Percentiles rank a stretch among this genome's conserved stretches.
Evolutionary conservation across 2,888 invertebrate genomes (phyloP).

Genomic region (Chymomyza amoena): DNA sequence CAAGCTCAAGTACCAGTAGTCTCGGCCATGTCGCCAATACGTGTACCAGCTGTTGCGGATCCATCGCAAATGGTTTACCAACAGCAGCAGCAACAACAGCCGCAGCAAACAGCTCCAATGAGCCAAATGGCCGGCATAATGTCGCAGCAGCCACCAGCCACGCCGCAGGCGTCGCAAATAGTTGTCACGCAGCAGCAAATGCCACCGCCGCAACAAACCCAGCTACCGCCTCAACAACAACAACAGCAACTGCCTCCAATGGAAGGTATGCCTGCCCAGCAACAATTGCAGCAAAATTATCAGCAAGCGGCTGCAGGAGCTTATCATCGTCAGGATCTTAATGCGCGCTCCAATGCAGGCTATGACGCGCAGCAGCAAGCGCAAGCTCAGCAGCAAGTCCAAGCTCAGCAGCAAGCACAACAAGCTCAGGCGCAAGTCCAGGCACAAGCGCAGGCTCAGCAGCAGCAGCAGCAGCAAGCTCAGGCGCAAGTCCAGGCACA

Average conservation of each 20-base stretch:
- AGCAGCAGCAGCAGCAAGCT: slow-evolving; percentile 31
- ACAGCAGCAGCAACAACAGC: slow-evolving; percentile 26
- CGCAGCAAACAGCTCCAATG: slow-evolving; percentile 1
- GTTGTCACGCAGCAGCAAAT: slow-evolving; percentile 16
- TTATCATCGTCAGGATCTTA: slow-evolving; percentile 42
- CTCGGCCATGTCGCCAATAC: slow-evolving; percentile 32
- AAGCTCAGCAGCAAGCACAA: slow-evolving; percentile 17
- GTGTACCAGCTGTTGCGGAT: slow-evolving; percentile 48
- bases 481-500: slow-evolving; percentile 22
- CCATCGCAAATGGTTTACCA: slow-evolving; percentile 15
- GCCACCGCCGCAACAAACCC: slow-evolving; percentile 16
- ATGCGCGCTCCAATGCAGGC: slow-evolving; percentile 51
- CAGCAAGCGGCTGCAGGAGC: slow-evolving; percentile 48
- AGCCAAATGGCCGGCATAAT: not conserved
- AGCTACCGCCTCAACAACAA: slow-evolving; percentile 10
- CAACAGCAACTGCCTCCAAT: slow-evolving; percentile 22
- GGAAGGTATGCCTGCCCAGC: slow-evolving; percentile 32
- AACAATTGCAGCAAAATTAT: slow-evolving; percentile 20
- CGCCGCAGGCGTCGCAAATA: slow-evolving; percentile 1
- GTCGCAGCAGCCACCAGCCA: slow-evolving; percentile 9
- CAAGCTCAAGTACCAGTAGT: slow-evolving; percentile 4
- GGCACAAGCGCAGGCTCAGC: slow-evolving; percentile 30
- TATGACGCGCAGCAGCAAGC: slow-evolving; percentile 28
- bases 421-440: slow-evolving; percentile 21
- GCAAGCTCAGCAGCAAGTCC: slow-evolving; percentile 30